Conservation (phyloP, 2,113 vertebrate species). For the Tamias sibiricus region DNA sequence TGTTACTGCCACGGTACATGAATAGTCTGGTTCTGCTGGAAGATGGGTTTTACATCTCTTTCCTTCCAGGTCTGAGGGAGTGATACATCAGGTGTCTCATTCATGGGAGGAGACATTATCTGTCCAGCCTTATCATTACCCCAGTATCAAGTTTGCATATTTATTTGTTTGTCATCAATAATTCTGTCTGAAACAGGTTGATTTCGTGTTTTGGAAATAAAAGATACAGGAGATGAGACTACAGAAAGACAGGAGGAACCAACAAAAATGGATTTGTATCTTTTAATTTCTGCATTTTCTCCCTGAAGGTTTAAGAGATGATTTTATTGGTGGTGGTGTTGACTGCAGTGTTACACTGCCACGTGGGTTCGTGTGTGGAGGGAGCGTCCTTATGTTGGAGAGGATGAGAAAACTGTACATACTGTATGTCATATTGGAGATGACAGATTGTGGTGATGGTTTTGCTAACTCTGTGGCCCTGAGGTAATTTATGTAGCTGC, state of each 20-base stretch:
- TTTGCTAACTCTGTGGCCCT: not conserved
- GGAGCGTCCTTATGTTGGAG: not conserved
- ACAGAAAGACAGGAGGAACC: not conserved
- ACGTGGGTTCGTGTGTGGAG: not conserved
- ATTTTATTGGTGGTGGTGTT: not conserved
- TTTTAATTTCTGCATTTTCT: not conserved
- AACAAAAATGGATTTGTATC: not conserved
- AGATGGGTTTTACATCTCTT: not conserved
- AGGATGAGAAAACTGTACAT: not conserved
- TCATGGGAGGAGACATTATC: not conserved
- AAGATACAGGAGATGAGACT: not conserved
- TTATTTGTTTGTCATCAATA: not conserved
- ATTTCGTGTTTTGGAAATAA: constrained; percentile 19
- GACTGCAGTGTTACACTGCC: not conserved
- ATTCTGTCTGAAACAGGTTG: not conserved
- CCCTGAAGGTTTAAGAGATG: not conserved
- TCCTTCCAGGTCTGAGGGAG: not conserved
- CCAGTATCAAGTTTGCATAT: not conserved
- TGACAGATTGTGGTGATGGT: not conserved
- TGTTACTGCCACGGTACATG: not conserved
- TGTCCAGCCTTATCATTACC: not conserved
- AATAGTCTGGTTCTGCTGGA: not conserved
- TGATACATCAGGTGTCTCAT: not conserved
- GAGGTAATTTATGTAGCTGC: not conserved
- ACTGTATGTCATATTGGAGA: not conserved